Percentiles rank a stretch among this genome's conserved stretches.
Evolutionary conservation across 2,888 invertebrate species (phyloP).

Genomic region (Vanessa cardui): DNA sequence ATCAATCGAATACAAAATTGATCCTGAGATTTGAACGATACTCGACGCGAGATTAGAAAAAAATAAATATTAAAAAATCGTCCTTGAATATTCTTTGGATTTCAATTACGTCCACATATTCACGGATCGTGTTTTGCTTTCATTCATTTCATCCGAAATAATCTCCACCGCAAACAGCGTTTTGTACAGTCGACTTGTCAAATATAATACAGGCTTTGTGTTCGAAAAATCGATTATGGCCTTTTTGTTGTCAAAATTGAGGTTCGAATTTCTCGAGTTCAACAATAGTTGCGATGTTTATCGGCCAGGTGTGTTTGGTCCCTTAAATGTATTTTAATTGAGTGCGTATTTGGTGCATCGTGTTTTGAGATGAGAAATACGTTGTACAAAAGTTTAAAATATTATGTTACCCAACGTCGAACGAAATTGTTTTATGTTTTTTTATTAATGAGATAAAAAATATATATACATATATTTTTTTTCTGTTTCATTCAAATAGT

Average conservation of each 20-base stretch:
- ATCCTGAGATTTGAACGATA: conserved; percentile 44
- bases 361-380: background rate
- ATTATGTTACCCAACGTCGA: background rate
- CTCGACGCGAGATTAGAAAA: conserved; percentile 51
- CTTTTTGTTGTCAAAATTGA: conserved; percentile 83
- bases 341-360: conserved; percentile 41
- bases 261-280: conserved; percentile 78
- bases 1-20: conserved; percentile 31
- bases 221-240: conserved; percentile 79
- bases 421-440: background rate
- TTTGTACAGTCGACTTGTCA: conserved; percentile 79
- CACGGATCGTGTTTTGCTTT: conserved; percentile 79
- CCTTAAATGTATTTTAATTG: conserved; percentile 79
- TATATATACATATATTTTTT: background rate
- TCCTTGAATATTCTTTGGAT: conserved; percentile 68
- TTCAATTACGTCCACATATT: conserved; percentile 78
- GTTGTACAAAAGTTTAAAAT: background rate
- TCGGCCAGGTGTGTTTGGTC: conserved; percentile 72
- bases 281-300: conserved; percentile 81
- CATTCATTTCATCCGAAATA: conserved; percentile 82
- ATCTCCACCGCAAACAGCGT: conserved; percentile 81
- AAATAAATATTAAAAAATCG: conserved; percentile 64
- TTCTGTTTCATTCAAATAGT: too few species aligned
- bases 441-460: background rate
- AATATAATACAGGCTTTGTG: conserved; percentile 79